These are phyloP conservation scores for Poecilus cupreus DNA, from an alignment of 2,888 invertebrate species.

Conservation along the genomic window DNA sequence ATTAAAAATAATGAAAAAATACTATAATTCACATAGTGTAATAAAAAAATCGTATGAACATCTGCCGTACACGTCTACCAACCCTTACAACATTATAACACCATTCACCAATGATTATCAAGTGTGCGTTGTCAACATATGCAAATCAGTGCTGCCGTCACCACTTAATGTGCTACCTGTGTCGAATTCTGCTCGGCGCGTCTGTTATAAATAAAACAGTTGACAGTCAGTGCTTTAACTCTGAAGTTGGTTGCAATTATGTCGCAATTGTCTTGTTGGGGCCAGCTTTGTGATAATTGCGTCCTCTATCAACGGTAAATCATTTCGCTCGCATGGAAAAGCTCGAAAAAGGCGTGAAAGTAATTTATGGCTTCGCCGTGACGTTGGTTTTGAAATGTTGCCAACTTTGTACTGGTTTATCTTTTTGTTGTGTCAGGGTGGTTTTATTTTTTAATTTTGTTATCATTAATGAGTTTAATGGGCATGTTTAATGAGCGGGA, in stretches of 20 bases:
- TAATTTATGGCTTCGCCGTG: slow-evolving; percentile 14
- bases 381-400: slow-evolving; percentile 4
- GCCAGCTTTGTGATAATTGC: slow-evolving; percentile 20
- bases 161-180: slow-evolving; percentile 11
- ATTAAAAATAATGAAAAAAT: slow-evolving; percentile 27
- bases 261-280: slow-evolving; percentile 40
- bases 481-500: not conserved
- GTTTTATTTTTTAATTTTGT: slow-evolving; percentile 3
- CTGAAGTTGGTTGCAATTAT: slow-evolving; percentile 35
- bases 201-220: slow-evolving; percentile 60
- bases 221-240: slow-evolving; percentile 7
- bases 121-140: slow-evolving; percentile 17
- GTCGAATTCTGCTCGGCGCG: slow-evolving; percentile 49
- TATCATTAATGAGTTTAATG: slow-evolving; percentile 30
- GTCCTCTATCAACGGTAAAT: slow-evolving; percentile 32
- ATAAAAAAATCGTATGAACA: slow-evolving; percentile 7
- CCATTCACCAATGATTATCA: slow-evolving; percentile 35
- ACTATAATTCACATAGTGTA: not conserved
- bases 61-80: not conserved
- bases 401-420: slow-evolving; percentile 15
- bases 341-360: slow-evolving; percentile 29
- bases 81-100: slow-evolving; percentile 34
- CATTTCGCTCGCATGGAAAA: slow-evolving; percentile 26
- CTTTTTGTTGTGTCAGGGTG: not conserved
- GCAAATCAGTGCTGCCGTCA: not conserved